Evolutionary conservation across 2,797 vertebrate genomes (phyloP), one percentile per base, ranked within the genome.

Genomic region (Myripristis jacobus): DNA sequence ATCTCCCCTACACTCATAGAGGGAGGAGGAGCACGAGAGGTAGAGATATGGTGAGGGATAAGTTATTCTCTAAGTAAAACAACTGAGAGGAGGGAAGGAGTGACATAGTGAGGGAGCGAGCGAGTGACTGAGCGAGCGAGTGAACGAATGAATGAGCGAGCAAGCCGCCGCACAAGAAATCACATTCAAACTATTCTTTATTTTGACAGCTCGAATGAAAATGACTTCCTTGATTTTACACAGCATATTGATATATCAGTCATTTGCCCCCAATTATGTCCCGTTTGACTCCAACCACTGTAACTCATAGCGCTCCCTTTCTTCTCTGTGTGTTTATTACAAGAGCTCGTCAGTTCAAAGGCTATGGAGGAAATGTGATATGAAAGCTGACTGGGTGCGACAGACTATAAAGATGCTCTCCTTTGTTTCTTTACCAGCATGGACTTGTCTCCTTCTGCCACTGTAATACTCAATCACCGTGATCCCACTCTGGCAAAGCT

Each of bases 31-130:
- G 77, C 62, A 66, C 63, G 73, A 80, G 77, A 79, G 75, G 77
- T 73, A 75, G 80, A 82, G 80, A 68, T 52, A 25, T 66, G 70
- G 60, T 1, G 36, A 77, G 58, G 52, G 29, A 70, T 53, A 62
- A 85, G 64, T 86, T 85, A 85, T 86, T 84, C 79, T 75, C 63
- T 56, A 73, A 70, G 43, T 77, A 80, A 77, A 81, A 82, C 80
- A 69, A 85, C 62, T 65, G 76, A 70, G 72, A 81, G 71, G 70
- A 73, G 53, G 67, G 75, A 81, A 87, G n/a, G n/a, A n/a, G n/a
- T n/a, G n/a, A n/a, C n/a, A n/a, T n/a, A n/a, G n/a, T 79, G 78
- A 86, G 85, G 77, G 64, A 60, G 81, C 80, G 77, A 88, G 85
- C 83, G 86, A 92, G 84, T 73, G 31, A 16, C 18, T 34, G 27